Conservation (phyloP, 2,888 invertebrate species). For the Trichogramma evanescens region DNA sequence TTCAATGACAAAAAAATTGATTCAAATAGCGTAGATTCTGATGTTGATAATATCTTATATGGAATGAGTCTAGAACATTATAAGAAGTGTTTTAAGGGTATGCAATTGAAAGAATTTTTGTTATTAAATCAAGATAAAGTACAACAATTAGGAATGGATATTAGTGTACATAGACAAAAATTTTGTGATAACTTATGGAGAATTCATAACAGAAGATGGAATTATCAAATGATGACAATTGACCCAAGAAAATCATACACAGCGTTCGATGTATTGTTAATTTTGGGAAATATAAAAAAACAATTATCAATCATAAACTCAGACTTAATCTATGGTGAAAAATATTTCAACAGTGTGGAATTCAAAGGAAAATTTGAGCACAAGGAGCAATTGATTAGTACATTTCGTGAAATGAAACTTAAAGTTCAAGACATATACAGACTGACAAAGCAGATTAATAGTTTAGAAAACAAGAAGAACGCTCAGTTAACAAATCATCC, state of each 20-base stretch:
- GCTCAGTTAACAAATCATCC: too few species aligned
- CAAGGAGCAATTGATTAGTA: too few species aligned
- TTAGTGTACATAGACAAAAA: conserved; percentile 56
- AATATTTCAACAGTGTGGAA: too few species aligned
- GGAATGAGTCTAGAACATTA: conserved; percentile 57
- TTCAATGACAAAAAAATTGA: conserved; percentile 45
- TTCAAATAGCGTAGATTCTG: conserved; percentile 33
- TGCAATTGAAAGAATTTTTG: conserved; percentile 55
- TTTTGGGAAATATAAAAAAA: conserved; percentile 53
- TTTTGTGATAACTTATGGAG: conserved; percentile 52
- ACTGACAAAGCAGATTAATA: too few species aligned
- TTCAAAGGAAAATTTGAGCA: too few species aligned
- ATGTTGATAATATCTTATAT: conserved; percentile 54
- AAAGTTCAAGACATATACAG: too few species aligned
- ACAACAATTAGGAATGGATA: conserved; percentile 52
- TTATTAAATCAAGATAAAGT: conserved; percentile 55
- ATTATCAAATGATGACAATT: conserved; percentile 36
- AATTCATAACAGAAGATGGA: conserved; percentile 57
- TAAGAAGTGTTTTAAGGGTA: conserved; percentile 48
- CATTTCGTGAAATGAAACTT: too few species aligned
- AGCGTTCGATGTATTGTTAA: conserved; percentile 50
- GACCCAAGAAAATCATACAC: conserved; percentile 28
- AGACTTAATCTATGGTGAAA: too few species aligned
- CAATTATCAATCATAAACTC: conserved; percentile 51
- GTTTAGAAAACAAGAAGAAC: too few species aligned